These are phyloP conservation scores for Brachionus koreanus DNA, from an alignment of 1,140 invertebrate species.

Conservation along the genomic window DNA sequence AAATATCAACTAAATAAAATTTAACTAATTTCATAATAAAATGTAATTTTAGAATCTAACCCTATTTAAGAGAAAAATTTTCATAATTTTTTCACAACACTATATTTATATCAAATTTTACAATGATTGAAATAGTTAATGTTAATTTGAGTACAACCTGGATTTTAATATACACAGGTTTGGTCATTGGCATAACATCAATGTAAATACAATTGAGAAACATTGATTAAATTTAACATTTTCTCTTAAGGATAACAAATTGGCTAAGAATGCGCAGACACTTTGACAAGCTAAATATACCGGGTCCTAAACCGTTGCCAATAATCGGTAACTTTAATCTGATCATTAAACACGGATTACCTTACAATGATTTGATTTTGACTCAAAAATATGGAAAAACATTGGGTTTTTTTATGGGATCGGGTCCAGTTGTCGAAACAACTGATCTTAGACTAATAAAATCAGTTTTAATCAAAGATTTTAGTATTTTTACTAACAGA, in stretches of 20 bases:
- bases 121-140: not conserved
- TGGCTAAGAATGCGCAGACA: not conserved
- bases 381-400: constrained; percentile 8
- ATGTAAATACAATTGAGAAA: not conserved
- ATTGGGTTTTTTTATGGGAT: not conserved
- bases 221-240: not conserved
- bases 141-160: not conserved
- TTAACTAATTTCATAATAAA: not conserved
- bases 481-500: constrained; percentile 30
- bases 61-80: not conserved
- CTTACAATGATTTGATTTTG: constrained; percentile 9
- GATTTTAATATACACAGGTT: not conserved
- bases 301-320: constrained; percentile 20
- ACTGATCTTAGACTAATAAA: constrained; percentile 9
- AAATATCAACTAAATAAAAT: not conserved
- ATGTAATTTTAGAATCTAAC: not conserved
- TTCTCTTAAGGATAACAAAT: not conserved
- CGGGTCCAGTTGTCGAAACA: not conserved
- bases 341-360: constrained; percentile 32
- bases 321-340: constrained; percentile 14
- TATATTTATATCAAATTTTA: not conserved
- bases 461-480: constrained; percentile 37
- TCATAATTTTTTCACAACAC: not conserved
- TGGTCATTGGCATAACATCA: not conserved
- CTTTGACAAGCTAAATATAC: not conserved